Evolutionary conservation across 1,140 invertebrate species (phyloP).

Genomic region (Eupeodes corollae): DNA sequence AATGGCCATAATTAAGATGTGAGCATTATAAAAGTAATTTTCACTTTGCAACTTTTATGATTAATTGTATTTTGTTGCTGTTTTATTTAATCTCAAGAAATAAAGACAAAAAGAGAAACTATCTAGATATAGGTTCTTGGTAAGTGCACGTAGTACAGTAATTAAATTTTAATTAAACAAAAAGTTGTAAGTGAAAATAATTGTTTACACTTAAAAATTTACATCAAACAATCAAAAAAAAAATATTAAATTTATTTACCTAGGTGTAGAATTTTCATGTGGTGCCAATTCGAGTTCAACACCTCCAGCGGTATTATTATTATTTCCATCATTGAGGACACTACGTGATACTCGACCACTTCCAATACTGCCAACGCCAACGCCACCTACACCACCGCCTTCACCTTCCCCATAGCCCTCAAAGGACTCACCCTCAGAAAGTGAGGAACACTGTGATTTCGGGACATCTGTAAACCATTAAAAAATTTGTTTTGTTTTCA

Average conservation of each 20-base stretch:
- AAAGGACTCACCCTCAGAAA: conserved; percentile 53
- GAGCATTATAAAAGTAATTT: too few species aligned
- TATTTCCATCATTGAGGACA: conserved; percentile 24
- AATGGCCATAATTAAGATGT: too few species aligned
- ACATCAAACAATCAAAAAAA: background rate
- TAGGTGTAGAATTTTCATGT: conserved; percentile 16
- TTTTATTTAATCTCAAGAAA: too few species aligned
- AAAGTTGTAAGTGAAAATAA: conserved; percentile 3
- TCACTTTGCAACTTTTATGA: too few species aligned
- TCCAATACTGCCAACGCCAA: conserved; percentile 2
- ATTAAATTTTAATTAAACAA: too few species aligned
- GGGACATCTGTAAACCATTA: conserved; percentile 17
- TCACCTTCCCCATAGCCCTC: conserved; percentile 52
- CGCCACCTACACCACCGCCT: conserved; percentile 5
- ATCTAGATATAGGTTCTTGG: too few species aligned
- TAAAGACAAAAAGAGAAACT: too few species aligned
- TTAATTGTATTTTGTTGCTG: too few species aligned
- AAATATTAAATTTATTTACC: conserved; percentile 23
- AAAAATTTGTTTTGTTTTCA: background rate
- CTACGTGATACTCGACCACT: background rate
- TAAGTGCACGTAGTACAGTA: too few species aligned
- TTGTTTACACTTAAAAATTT: conserved; percentile 15
- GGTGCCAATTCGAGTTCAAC: conserved; percentile 34
- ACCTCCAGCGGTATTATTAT: conserved; percentile 22
- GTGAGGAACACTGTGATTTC: conserved; percentile 47